Conservation (phyloP, 2,888 invertebrate species). For the Drosophila robusta region DNA sequence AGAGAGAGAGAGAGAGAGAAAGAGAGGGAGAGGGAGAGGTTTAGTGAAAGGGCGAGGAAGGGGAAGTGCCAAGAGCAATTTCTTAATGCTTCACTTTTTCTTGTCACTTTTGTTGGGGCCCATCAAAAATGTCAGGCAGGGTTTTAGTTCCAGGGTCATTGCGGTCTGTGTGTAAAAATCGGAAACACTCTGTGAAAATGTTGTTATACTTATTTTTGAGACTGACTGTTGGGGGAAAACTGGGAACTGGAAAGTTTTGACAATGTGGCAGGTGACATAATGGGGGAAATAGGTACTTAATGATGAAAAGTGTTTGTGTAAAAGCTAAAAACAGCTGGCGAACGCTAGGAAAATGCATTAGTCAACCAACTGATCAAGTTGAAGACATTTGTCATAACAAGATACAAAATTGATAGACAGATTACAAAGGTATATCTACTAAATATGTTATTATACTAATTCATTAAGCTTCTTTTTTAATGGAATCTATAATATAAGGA, state of each 20-base stretch:
- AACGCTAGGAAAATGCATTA: conserved; percentile 39
- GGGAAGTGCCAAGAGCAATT: conserved; percentile 20
- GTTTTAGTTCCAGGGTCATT: conserved; percentile 59
- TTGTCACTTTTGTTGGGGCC: conserved; percentile 48
- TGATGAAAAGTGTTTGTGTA: conserved; percentile 22
- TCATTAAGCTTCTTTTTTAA: too few relatives aligned
- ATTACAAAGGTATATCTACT: neutral
- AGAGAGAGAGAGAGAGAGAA: neutral
- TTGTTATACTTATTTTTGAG: conserved; percentile 37
- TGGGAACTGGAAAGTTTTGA: conserved; percentile 17
- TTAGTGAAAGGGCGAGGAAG: neutral
- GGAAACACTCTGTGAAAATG: conserved; percentile 35
- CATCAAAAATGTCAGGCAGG: conserved; percentile 47
- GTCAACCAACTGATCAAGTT: neutral
- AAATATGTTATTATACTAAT: too few relatives aligned
- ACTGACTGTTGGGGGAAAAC: conserved; percentile 7
- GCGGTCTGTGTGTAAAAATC: conserved; percentile 46
- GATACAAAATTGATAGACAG: neutral
- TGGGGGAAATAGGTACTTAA: conserved; percentile 35
- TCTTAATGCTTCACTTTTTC: conserved; percentile 43
- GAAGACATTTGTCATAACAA: neutral
- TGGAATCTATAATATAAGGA: too few relatives aligned
- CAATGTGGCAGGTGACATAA: conserved; percentile 57
- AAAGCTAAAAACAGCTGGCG: conserved; percentile 30
- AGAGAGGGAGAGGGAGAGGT: neutral